Evolutionary conservation across 2,113 vertebrate genomes (phyloP).

Genomic region (Loxodonta africana): DNA sequence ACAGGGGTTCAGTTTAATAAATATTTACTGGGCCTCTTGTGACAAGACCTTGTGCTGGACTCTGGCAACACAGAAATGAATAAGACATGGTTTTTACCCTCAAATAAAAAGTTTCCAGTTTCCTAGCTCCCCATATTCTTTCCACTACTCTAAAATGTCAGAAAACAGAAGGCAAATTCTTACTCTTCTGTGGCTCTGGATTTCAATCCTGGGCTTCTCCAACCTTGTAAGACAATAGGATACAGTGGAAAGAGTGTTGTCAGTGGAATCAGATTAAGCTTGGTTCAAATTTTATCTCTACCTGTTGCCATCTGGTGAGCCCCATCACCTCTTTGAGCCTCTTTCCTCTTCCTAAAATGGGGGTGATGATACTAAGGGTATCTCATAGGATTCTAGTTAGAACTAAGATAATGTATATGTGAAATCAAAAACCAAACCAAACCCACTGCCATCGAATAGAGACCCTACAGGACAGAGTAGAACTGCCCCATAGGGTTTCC

Average conservation of each 20-base stretch:
- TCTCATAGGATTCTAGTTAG: background rate
- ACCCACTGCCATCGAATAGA: no score
- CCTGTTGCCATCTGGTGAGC: background rate
- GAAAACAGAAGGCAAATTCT: background rate
- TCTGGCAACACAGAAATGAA: background rate
- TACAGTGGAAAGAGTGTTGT: background rate
- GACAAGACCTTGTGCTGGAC: background rate
- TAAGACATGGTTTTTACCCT: background rate
- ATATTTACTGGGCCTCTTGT: background rate
- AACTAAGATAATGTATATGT: background rate
- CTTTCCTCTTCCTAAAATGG: background rate
- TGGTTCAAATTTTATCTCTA: background rate
- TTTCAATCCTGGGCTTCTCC: background rate
- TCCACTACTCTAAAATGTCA: background rate
- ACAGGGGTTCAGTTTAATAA: background rate
- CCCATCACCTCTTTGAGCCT: background rate
- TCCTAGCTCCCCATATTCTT: background rate
- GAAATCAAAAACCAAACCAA: background rate
- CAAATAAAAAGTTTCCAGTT: background rate
- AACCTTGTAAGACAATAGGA: background rate
- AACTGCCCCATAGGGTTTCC: no score
- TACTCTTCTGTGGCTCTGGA: background rate
- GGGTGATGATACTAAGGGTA: background rate
- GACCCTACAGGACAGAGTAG: no score
- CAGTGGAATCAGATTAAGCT: background rate